Percentiles rank a stretch among this genome's conserved stretches.
These are phyloP conservation scores for Chaetorhynchus papuensis DNA, from an alignment of 2,113 vertebrate species.

Conservation along the genomic window DNA sequence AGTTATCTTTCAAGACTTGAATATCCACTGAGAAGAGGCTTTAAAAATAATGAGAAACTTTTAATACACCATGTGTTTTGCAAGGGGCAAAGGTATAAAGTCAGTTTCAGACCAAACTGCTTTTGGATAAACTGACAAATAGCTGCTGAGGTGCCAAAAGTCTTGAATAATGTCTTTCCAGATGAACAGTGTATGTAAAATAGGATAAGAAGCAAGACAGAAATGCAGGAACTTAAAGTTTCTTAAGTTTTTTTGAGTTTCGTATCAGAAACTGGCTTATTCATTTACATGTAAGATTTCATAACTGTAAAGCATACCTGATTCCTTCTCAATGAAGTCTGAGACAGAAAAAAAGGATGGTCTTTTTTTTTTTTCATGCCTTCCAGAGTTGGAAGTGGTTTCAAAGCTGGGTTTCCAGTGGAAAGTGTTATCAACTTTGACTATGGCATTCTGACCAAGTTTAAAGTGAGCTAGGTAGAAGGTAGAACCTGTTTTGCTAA, in stretches of 20 bases:
- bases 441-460: not conserved
- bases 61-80: not conserved
- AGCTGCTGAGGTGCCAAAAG: not conserved
- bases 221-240: not conserved
- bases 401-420: not conserved
- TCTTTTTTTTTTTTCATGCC: no score
- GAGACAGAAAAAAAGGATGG: not conserved
- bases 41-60: not conserved
- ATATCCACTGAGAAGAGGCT: not conserved
- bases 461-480: not conserved
- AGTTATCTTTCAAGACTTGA: not conserved
- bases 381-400: not conserved
- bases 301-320: not conserved
- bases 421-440: not conserved
- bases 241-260: not conserved
- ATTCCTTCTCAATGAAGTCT: not conserved
- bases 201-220: not conserved
- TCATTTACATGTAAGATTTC: not conserved
- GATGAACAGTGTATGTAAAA: not conserved
- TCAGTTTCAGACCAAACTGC: not conserved
- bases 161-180: not conserved
- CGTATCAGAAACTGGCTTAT: not conserved
- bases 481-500: not conserved
- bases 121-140: not conserved
- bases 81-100: not conserved